These are phyloP conservation scores for Halcyon smyrnensis DNA, from an alignment of 2,797 vertebrate species.

Conservation along the genomic window DNA sequence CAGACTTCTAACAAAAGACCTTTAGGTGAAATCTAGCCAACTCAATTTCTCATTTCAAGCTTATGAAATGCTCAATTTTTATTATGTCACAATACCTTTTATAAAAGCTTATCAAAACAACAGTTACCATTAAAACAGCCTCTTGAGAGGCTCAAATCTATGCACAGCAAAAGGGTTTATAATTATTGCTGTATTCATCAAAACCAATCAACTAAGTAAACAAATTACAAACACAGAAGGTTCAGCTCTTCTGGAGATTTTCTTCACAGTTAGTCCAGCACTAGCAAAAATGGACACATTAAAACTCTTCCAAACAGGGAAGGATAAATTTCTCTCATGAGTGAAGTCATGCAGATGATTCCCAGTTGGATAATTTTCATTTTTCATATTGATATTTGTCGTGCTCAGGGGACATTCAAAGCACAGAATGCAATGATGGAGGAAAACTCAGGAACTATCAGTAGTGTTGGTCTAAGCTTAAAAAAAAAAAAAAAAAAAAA, in stretches of 20 bases:
- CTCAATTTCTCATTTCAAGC: not conserved
- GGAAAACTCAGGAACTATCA: not conserved
- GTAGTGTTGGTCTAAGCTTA: not conserved
- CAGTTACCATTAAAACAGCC: not conserved
- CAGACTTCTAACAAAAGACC: not conserved
- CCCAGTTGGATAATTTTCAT: not conserved
- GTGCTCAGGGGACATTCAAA: not conserved
- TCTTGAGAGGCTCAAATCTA: not conserved
- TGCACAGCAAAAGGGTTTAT: not conserved
- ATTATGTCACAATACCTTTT: not conserved
- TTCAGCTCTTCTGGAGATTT: not conserved
- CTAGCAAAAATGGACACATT: not conserved
- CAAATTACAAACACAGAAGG: not conserved
- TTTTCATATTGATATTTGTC: not conserved
- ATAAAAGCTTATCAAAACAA: constrained; percentile 2
- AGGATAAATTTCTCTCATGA: not conserved
- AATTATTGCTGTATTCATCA: not conserved
- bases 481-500: not conserved
- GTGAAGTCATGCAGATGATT: not conserved
- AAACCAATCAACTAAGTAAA: not conserved
- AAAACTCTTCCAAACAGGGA: not conserved
- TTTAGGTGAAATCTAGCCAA: not conserved
- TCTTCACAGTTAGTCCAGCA: not conserved
- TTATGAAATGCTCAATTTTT: not conserved
- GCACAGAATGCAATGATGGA: not conserved